These are phyloP conservation scores for Panzeria rudis DNA, from an alignment of 2,888 invertebrate genomes.

Conservation along the genomic window DNA sequence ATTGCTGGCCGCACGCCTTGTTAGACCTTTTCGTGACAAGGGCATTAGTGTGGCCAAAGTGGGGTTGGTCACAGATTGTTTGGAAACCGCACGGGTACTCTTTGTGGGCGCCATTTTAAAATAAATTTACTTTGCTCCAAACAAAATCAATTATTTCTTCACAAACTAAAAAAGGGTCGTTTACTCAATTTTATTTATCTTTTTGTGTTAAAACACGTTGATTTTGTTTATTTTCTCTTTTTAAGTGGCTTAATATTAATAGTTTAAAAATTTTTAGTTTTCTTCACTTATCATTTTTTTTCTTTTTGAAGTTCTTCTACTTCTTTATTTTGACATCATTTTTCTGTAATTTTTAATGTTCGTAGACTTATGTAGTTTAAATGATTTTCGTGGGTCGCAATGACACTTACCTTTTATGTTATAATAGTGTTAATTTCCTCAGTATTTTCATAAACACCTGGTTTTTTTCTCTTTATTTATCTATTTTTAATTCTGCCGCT, in stretches of 20 bases:
- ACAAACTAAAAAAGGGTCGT: slow-evolving; percentile 3
- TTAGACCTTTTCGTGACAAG: slow-evolving; percentile 78
- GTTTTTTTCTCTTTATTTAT: slow-evolving; percentile 60
- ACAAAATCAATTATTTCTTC: slow-evolving; percentile 16
- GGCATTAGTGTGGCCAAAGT: slow-evolving; percentile 76
- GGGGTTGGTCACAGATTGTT: slow-evolving; percentile 74
- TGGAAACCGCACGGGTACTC: slow-evolving; percentile 78
- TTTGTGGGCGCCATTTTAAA: slow-evolving; percentile 82
- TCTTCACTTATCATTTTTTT: slow-evolving; percentile 13
- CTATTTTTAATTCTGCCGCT: slow-evolving; percentile 65
- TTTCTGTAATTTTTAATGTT: slow-evolving; percentile 49
- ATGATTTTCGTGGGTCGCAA: background rate
- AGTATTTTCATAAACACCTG: slow-evolving; percentile 57
- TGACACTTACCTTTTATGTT: slow-evolving; percentile 9
- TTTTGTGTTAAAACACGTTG: background rate
- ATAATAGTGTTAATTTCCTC: slow-evolving; percentile 5
- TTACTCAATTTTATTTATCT: background rate
- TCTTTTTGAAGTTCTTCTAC: slow-evolving; percentile 13
- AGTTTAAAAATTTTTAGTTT: slow-evolving; percentile 1
- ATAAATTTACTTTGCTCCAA: background rate
- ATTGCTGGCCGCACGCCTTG: slow-evolving; percentile 76
- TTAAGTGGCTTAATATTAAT: slow-evolving; percentile 13
- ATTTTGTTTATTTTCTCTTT: background rate
- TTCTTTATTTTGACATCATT: slow-evolving; percentile 39
- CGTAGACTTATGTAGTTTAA: background rate